phyloP scores from a whole-genome alignment of 1,140 invertebrate genomes.

The Bombus impatiens region DNA sequence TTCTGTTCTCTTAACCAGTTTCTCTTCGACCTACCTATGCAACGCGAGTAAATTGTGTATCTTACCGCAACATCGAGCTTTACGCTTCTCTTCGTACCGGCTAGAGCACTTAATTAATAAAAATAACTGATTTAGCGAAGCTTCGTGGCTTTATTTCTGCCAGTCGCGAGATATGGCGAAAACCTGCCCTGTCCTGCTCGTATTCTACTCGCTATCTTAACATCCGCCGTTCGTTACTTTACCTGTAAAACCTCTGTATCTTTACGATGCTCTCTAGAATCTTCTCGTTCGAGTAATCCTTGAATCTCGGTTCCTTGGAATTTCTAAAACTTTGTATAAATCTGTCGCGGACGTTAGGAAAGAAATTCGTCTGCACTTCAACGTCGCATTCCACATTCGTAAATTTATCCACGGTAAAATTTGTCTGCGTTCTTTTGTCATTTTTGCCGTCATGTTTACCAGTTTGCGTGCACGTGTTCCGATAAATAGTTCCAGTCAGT shows the following conservation, averaged over 20 bases:
- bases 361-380: slow-evolving; percentile 44
- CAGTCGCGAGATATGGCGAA: not conserved
- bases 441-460: not conserved
- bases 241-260: slow-evolving; percentile 79
- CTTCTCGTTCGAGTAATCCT: slow-evolving; percentile 20
- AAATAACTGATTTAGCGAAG: no score
- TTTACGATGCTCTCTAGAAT: slow-evolving; percentile 67
- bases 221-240: slow-evolving; percentile 21
- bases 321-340: slow-evolving; percentile 18
- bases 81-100: not conserved
- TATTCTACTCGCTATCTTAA: slow-evolving; percentile 6
- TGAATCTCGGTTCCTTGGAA: not conserved
- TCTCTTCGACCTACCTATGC: not conserved
- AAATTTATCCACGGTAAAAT: slow-evolving; percentile 28
- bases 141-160: not conserved
- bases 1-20: not conserved
- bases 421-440: slow-evolving; percentile 62
- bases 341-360: slow-evolving; percentile 47
- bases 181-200: not conserved
- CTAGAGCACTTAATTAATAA: not conserved
- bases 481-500: slow-evolving; percentile 83
- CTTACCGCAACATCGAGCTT: not conserved
- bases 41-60: not conserved
- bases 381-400: slow-evolving; percentile 42
- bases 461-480: slow-evolving; percentile 86